Percentiles rank a stretch among this genome's conserved stretches.
These are phyloP conservation scores for Stegodyphus dumicola DNA, from an alignment of 1,140 invertebrate species.

Conservation along the genomic window DNA sequence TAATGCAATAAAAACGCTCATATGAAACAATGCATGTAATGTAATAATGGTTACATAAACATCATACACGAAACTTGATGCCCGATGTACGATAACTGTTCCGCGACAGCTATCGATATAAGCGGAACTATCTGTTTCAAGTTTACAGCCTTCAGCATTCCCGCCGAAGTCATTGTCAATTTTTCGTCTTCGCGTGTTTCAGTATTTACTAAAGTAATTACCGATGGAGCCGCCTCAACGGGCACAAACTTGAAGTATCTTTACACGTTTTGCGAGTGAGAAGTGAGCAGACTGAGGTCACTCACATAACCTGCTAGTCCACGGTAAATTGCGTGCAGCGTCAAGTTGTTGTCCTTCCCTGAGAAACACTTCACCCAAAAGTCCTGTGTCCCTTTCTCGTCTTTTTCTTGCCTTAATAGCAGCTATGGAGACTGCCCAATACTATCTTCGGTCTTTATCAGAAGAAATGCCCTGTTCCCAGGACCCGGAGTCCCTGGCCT, in stretches of 20 bases:
- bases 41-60: too few species aligned
- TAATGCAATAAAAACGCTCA: too few species aligned
- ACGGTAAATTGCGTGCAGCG: constrained; percentile 51
- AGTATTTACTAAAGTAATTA: constrained; percentile 50
- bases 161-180: constrained; percentile 6
- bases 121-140: not conserved
- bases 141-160: not conserved
- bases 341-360: constrained; percentile 41
- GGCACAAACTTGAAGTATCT: constrained; percentile 40
- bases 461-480: constrained; percentile 48
- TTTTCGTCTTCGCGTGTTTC: constrained; percentile 11
- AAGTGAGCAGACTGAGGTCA: constrained; percentile 42
- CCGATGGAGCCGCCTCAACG: constrained; percentile 25
- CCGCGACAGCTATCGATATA: too few species aligned
- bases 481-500: constrained; percentile 42
- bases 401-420: constrained; percentile 55
- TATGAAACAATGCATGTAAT: too few species aligned
- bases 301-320: constrained; percentile 45
- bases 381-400: not conserved
- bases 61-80: too few species aligned
- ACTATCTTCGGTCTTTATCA: constrained; percentile 30
- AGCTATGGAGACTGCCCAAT: constrained; percentile 10
- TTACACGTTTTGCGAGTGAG: constrained; percentile 23
- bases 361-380: constrained; percentile 58
- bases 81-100: too few species aligned